A percentile compares a stretch with the other conserved stretches of the same genome.
phyloP scores from a whole-genome alignment of 2,113 vertebrate species.

The Atherinomorus stipes region DNA sequence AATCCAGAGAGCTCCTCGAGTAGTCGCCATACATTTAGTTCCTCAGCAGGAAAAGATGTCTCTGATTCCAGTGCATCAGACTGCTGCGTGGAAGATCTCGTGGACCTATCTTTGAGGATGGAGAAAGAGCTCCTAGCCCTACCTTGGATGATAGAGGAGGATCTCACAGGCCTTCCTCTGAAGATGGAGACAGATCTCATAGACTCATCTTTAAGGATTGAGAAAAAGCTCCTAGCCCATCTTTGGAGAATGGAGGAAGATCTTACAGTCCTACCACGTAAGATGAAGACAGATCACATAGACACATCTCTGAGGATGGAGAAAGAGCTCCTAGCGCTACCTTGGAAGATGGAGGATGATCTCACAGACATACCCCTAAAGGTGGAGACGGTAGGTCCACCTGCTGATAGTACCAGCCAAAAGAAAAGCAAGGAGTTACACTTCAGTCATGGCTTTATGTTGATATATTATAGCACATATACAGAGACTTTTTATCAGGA shows the following conservation, averaged over 20 bases:
- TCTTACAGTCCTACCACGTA: too few species aligned
- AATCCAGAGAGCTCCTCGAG: neutral
- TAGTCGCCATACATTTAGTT: neutral
- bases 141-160: too few species aligned
- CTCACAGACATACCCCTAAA: neutral
- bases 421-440: neutral
- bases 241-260: too few species aligned
- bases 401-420: neutral
- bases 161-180: too few species aligned
- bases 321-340: too few species aligned
- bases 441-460: neutral
- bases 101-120: too few species aligned
- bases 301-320: too few species aligned
- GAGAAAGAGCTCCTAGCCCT: too few species aligned
- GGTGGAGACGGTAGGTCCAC: neutral
- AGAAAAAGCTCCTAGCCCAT: too few species aligned
- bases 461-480: neutral
- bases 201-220: fast-evolving
- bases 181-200: neutral
- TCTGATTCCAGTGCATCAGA: neutral
- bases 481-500: too few species aligned
- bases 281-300: neutral
- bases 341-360: too few species aligned
- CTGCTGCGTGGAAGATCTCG: neutral
- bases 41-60: neutral